Evolutionary conservation across 2,797 vertebrate species (phyloP), one percentile per base, ranked within the genome.

Genomic region (Smutsia gigantea): DNA sequence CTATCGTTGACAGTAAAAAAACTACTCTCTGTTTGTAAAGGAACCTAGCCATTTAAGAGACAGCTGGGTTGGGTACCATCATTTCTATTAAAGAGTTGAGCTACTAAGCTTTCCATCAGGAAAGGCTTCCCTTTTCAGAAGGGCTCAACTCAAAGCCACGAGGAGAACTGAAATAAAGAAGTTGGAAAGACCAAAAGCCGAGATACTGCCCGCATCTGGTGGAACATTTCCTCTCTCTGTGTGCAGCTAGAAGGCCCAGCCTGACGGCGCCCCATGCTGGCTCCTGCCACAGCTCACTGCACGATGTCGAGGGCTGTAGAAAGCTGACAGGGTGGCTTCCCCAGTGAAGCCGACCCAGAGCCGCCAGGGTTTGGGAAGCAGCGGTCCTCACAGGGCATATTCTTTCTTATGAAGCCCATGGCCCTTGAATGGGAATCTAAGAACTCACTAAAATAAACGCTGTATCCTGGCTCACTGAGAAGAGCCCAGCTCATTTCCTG

Each of bases 131-230:
- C 53, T 89, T 87, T 88, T 37, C n/a, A 42, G 74, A 39, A 42
- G 61, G 12, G 29, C 51, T 59, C 12, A 0, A 29, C 59, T 27
- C n/a, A 69, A 61, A 92, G 37, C 51, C 72, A 59, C 74, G 81
- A 92, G 92, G 57, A 90, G 78, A 87, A 87, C 66, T 0, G 18
- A 64, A 96, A 92, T 14, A 74, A 71, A 75, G 96, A 96, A 87
- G 66, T 23, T 39, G 46, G 74, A 15, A 77, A 25, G 13, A 18
- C 53, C 31, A 1, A 2, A 31, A 37, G 15, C 8, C 21, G 86
- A 59, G 55, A 79, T 2, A 23, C 91, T 66, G 63, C 71, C 63
- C 2, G 1, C 25, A 29, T 18, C 57, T n/a, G 4, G 25, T 1
- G 55, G 49, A 31, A 13, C 0, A 3, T 21, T 72, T 71, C 77